Evolutionary conservation across 2,797 vertebrate genomes (phyloP), one percentile per base, ranked within the genome.

Genomic region (Coranthus polyacanthus): DNA sequence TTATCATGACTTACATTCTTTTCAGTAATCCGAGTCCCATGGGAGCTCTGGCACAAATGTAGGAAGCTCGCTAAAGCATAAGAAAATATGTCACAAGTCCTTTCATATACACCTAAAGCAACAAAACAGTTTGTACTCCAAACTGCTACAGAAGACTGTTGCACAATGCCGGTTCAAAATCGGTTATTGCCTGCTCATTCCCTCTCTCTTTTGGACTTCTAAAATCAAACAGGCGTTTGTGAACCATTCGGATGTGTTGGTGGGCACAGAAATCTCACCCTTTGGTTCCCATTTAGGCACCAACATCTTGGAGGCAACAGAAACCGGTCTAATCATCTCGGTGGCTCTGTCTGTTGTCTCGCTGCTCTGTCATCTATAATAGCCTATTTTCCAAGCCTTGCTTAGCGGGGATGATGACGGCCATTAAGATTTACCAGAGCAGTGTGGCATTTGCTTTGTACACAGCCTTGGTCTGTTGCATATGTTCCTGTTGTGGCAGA

Each of bases 1-100:
- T 86, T 82, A 69, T 90, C 64, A 69, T 72, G 78, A 90, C 88
- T 84, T 93, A 93, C 93, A 94, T 94, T 94, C 93, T 90, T 88
- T 83, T 79, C 77, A 83, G 76, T 84, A 82, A 89, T 89, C 84
- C 39, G 61, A 90, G 90, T 85, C 86, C 79, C 53, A 36, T 74
- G 60, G 76, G 80, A 88, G 63, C 73, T 90, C 84, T 81, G 84
- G 87, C 78, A 83, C 81, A 86, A 79, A 84, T 75, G 81, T 80
- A 82, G 89, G 89, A 93, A 91, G 88, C 85, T 83, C 72, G 53
- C 79, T 69, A 82, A 89, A 89, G 87, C 81, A 78, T 73, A 78
- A 16, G 71, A 88, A 84, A 88, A 85, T 73, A 83, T 75, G 72
- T 78, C 78, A 89, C 71, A 83, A 86, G 72, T 85, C 75, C 58